Evolutionary conservation across 2,113 vertebrate genomes (phyloP).

Genomic region (Bagarius yarrelli): DNA sequence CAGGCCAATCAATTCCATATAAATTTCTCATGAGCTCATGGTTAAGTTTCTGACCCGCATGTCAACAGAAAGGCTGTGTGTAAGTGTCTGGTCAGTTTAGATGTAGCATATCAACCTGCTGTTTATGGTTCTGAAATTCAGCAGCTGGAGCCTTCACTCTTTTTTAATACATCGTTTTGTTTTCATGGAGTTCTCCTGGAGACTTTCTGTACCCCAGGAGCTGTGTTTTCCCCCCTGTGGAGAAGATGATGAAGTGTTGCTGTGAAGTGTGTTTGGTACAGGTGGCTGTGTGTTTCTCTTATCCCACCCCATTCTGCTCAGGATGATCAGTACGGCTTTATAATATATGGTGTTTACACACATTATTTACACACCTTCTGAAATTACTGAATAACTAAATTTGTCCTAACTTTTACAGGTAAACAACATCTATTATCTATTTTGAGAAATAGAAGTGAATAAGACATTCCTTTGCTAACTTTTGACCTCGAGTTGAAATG

Average conservation of each 20-base stretch:
- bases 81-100: neutral
- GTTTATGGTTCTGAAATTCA: conserved; percentile 12
- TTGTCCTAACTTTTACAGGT: neutral
- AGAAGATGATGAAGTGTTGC: conserved; percentile 39
- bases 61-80: neutral
- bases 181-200: conserved; percentile 38
- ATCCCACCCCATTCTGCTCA: conserved; percentile 5
- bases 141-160: neutral
- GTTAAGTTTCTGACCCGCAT: neutral
- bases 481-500: neutral
- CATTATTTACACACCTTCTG: neutral
- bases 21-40: neutral
- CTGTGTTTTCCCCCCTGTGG: conserved; percentile 27
- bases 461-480: neutral
- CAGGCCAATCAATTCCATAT: neutral
- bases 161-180: conserved; percentile 41
- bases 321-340: neutral
- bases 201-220: conserved; percentile 14
- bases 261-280: conserved; percentile 28
- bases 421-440: neutral
- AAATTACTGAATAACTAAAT: neutral
- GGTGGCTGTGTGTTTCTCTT: conserved; percentile 17
- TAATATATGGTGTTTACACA: neutral
- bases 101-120: neutral
- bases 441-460: neutral